phyloP scores from a whole-genome alignment of 2,888 invertebrate genomes.

The Phanerotoma sp. region DNA sequence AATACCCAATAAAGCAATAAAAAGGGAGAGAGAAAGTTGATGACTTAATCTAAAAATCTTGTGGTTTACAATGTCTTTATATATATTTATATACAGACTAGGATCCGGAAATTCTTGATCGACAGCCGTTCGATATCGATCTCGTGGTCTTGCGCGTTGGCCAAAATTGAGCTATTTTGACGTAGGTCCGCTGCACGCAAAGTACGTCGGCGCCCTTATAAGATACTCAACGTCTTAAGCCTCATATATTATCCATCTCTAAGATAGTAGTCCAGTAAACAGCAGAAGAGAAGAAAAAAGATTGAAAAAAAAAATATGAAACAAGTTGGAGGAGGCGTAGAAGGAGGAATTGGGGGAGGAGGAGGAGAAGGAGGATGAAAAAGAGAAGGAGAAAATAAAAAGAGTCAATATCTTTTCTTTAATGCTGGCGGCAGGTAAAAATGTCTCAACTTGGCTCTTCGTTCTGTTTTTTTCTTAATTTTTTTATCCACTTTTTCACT shows the following conservation, averaged over 20 bases:
- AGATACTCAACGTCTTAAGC: conserved; percentile 23
- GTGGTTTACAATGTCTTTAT: not conserved
- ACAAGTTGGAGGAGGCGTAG: conserved; percentile 14
- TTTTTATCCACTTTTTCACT: conserved; percentile 28
- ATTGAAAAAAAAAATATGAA: conserved; percentile 9
- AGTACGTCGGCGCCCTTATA: conserved; percentile 9
- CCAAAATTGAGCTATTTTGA: conserved; percentile 36
- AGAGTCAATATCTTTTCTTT: conserved; percentile 45
- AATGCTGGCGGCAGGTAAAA: conserved; percentile 45
- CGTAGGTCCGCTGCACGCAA: conserved; percentile 15
- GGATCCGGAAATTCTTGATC: conserved; percentile 12
- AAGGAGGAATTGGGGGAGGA: conserved; percentile 20
- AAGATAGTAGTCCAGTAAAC: conserved; percentile 22
- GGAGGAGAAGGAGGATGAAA: conserved; percentile 19
- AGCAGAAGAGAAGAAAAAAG: conserved; percentile 2
- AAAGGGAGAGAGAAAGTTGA: not conserved
- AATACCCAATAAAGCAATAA: conserved; percentile 3
- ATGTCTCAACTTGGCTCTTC: conserved; percentile 50
- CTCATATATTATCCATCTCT: conserved; percentile 44
- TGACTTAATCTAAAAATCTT: not conserved
- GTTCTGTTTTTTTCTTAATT: conserved; percentile 34
- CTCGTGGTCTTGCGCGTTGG: conserved; percentile 23
- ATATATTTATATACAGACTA: not conserved
- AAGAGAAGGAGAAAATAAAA: conserved; percentile 34
- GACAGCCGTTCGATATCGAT: conserved; percentile 8